These are phyloP conservation scores for Anoplolepis gracilipes DNA, from an alignment of 1,140 invertebrate genomes.

Conservation along the genomic window DNA sequence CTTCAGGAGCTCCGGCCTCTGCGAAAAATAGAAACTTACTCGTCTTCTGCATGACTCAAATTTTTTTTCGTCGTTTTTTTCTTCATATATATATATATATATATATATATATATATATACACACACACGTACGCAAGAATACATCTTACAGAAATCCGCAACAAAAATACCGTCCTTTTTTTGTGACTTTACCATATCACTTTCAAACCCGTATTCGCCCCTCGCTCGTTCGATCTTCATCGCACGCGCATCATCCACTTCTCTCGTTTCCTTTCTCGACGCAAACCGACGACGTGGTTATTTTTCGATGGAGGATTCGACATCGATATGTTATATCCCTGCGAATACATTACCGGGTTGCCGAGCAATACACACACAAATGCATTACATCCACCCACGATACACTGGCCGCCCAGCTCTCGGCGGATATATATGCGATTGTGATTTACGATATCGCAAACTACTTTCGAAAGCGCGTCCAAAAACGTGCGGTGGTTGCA, in stretches of 20 bases:
- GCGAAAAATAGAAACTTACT: slow-evolving; percentile 38
- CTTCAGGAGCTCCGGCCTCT: background rate
- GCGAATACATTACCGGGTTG: slow-evolving; percentile 71
- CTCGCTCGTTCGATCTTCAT: slow-evolving; percentile 6
- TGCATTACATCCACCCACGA: slow-evolving; percentile 66
- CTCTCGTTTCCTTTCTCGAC: slow-evolving; percentile 53
- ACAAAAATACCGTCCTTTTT: slow-evolving; percentile 66
- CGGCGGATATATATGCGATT: slow-evolving; percentile 40
- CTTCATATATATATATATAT: no score
- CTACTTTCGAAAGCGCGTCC: slow-evolving; percentile 64
- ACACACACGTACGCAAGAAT: background rate
- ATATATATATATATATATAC: no score
- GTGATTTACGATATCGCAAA: slow-evolving; percentile 77
- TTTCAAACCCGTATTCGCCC: slow-evolving; percentile 60
- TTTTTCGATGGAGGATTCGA: slow-evolving; percentile 69
- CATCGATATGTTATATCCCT: slow-evolving; percentile 71
- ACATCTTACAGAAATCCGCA: background rate
- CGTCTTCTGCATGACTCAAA: background rate
- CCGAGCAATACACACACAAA: slow-evolving; percentile 61
- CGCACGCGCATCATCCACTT: slow-evolving; percentile 55
- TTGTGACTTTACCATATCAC: slow-evolving; percentile 62
- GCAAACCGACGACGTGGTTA: slow-evolving; percentile 65
- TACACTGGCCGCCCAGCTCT: slow-evolving; percentile 19
- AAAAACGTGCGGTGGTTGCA: slow-evolving; percentile 59
- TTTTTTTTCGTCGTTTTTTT: slow-evolving; percentile 8